These are phyloP conservation scores for Thamnaconus septentrionalis DNA, from an alignment of 2,113 vertebrate genomes.

Conservation along the genomic window DNA sequence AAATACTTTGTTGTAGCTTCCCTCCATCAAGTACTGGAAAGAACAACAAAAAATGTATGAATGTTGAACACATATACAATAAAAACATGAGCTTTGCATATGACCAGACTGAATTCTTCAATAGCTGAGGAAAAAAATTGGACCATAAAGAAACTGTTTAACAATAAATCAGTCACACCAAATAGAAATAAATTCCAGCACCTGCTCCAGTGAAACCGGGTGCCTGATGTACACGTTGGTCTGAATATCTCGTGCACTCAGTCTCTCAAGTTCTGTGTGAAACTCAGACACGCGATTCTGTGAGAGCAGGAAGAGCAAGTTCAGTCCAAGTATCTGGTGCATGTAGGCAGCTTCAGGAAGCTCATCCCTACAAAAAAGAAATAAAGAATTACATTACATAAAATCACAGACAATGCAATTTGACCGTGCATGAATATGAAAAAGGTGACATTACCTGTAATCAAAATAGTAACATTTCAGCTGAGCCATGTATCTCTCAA, in stretches of 20 bases:
- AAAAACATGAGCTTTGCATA: not conserved
- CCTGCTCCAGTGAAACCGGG: constrained; percentile 89
- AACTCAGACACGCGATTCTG: constrained; percentile 96
- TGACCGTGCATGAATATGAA: not conserved
- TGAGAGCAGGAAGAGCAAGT: constrained; percentile 93
- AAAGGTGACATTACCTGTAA: constrained; percentile 84
- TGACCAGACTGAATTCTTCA: not conserved
- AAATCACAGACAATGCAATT: accelerated
- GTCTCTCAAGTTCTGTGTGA: constrained; percentile 92
- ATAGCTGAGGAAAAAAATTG: not conserved
- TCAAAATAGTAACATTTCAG: constrained; percentile 97
- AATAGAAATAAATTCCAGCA: constrained; percentile 17
- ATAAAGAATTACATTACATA: not conserved
- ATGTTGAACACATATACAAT: not conserved
- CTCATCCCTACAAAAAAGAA: constrained; percentile 79
- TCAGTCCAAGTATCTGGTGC: constrained; percentile 91
- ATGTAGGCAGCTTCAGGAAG: constrained; percentile 89
- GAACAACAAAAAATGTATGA: not conserved
- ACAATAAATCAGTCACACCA: too few species aligned
- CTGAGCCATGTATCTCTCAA: constrained; percentile 94
- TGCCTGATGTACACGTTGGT: constrained; percentile 95
- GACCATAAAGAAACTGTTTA: not conserved
- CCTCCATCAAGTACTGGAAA: constrained; percentile 93
- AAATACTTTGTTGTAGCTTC: constrained; percentile 97
- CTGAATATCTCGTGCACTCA: constrained; percentile 90